Conservation (phyloP, 2,888 invertebrate species). For the Neoscelio sp. region DNA sequence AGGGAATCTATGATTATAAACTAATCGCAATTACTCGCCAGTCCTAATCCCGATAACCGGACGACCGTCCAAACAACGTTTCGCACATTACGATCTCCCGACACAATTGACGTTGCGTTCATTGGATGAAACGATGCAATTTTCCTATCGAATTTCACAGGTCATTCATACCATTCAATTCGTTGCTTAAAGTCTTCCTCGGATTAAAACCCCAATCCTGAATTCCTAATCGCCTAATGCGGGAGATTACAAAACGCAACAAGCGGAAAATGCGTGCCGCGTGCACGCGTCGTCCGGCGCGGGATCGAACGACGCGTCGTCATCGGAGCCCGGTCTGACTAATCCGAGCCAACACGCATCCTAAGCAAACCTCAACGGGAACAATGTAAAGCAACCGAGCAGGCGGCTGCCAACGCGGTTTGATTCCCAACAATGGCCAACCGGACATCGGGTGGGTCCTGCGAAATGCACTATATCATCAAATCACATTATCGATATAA, state of each 20-base stretch:
- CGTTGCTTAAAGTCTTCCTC: neutral
- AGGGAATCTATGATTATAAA: too few relatives aligned
- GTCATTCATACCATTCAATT: too few relatives aligned
- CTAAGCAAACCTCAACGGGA: slow-evolving; percentile 49
- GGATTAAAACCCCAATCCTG: neutral
- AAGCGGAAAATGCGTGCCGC: slow-evolving; percentile 79
- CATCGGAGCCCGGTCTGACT: slow-evolving; percentile 56
- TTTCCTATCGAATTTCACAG: slow-evolving; percentile 11
- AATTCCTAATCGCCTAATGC: slow-evolving; percentile 28
- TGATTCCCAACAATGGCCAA: slow-evolving; percentile 77
- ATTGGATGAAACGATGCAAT: slow-evolving; percentile 1
- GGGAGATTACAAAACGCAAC: slow-evolving; percentile 77
- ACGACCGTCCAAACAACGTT: too few relatives aligned
- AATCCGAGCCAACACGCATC: slow-evolving; percentile 44
- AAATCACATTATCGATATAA: slow-evolving; percentile 83
- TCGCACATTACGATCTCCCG: too few relatives aligned
- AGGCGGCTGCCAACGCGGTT: slow-evolving; percentile 75
- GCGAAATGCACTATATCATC: slow-evolving; percentile 83
- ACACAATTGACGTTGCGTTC: slow-evolving; percentile 1
- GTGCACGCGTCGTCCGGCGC: slow-evolving; percentile 70
- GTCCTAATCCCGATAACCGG: too few relatives aligned
- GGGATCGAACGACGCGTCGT: slow-evolving; percentile 75
- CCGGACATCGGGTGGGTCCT: slow-evolving; percentile 69
- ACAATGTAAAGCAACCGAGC: slow-evolving; percentile 68
- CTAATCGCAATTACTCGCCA: too few relatives aligned